A percentile compares a stretch with the other conserved stretches of the same genome.
phyloP scores from a whole-genome alignment of 2,113 vertebrate species.

The Indri indri region DNA sequence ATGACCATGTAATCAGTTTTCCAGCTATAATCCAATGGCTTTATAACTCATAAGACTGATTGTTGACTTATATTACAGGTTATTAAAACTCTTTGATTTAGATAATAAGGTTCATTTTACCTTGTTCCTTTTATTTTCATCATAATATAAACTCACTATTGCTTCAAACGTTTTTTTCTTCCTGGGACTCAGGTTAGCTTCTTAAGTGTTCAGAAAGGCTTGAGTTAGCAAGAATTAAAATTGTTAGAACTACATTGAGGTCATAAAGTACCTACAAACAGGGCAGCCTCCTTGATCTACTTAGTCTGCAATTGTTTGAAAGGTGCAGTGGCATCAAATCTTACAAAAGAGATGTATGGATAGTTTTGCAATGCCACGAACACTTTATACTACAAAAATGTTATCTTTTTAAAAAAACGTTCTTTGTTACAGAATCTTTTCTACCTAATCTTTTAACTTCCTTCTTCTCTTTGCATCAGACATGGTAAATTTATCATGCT shows the following conservation, averaged over 20 bases:
- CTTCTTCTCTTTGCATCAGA: background rate
- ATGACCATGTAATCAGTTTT: background rate
- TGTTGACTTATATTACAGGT: background rate
- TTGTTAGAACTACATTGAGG: background rate
- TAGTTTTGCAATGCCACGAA: background rate
- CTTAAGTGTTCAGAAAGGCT: background rate
- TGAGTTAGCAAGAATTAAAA: background rate
- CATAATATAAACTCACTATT: conserved; percentile 5
- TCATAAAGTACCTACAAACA: background rate
- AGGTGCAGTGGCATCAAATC: background rate
- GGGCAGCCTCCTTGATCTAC: background rate
- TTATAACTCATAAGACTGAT: background rate
- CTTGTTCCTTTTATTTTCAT: background rate
- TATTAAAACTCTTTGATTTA: background rate
- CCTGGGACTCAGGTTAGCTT: background rate
- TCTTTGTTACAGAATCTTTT: background rate
- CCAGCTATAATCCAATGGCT: background rate
- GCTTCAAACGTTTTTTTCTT: background rate
- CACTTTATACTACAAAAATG: background rate
- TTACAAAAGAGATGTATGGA: background rate
- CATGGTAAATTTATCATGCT: background rate
- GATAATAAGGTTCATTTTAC: background rate
- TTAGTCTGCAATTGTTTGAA: background rate
- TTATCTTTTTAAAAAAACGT: background rate
- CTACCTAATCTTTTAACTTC: background rate